Evolutionary conservation across 1,140 invertebrate genomes (phyloP).

Genomic region (Druon quercuslanigerum): DNA sequence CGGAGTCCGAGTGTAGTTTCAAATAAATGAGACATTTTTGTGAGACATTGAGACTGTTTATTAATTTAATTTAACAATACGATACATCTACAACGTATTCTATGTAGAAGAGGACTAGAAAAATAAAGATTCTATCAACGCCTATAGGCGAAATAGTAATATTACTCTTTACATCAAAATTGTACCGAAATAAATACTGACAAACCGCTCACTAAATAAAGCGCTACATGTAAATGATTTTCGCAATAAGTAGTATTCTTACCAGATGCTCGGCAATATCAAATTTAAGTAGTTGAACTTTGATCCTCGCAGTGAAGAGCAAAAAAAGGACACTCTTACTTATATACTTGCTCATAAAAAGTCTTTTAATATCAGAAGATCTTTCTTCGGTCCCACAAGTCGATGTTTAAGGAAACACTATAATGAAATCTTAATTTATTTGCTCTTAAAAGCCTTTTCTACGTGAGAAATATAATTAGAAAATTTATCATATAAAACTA

Average conservation of each 20-base stretch:
- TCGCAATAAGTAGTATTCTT: neutral
- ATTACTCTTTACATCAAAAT: constrained; percentile 25
- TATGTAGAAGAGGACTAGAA: constrained; percentile 40
- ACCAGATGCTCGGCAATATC: constrained; percentile 2
- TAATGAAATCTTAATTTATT: neutral
- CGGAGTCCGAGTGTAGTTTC: too few relatives aligned
- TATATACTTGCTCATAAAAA: constrained; percentile 27
- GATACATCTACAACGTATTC: constrained; percentile 19
- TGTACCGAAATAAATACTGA: constrained; percentile 30
- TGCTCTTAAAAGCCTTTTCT: neutral
- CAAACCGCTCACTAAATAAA: too few relatives aligned
- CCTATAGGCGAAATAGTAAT: constrained; percentile 3
- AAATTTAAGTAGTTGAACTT: constrained; percentile 1
- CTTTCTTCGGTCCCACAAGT: constrained; percentile 31
- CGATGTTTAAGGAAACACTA: constrained; percentile 17
- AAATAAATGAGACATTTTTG: neutral
- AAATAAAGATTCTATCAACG: constrained; percentile 43
- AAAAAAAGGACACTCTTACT: constrained; percentile 35
- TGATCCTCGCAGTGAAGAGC: constrained; percentile 1
- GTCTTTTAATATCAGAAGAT: constrained; percentile 1
- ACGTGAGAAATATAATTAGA: neutral
- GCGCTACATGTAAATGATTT: neutral
- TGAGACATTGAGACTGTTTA: constrained; percentile 28
- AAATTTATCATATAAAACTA: constrained; percentile 28
- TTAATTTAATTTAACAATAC: constrained; percentile 28